Evolutionary conservation across 92 coral and sea anemone species (phyloP).

Genomic region (Paramuricea clavata): DNA sequence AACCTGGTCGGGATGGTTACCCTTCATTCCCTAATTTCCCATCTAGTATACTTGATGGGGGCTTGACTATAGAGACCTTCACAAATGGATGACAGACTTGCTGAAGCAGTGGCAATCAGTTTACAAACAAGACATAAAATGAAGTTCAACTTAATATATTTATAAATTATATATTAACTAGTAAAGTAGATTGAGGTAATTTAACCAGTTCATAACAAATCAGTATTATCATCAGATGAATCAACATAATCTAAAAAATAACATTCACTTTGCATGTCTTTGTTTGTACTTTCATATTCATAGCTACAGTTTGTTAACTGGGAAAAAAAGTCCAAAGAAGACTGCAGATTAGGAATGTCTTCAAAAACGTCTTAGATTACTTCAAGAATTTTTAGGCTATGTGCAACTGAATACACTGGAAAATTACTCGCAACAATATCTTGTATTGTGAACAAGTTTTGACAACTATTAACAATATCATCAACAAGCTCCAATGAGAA

Average conservation of each 20-base stretch:
- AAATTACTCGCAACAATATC: slow-evolving; percentile 46
- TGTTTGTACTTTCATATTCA: neutral
- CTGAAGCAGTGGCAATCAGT: too few species aligned
- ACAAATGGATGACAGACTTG: too few species aligned
- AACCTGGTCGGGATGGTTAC: slow-evolving; percentile 58
- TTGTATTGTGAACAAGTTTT: slow-evolving; percentile 49
- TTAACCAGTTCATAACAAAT: neutral
- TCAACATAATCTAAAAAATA: neutral
- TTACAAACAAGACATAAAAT: too few species aligned
- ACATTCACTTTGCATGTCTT: neutral
- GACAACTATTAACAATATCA: slow-evolving; percentile 47
- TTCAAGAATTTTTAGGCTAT: slow-evolving; percentile 57
- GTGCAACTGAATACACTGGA: slow-evolving; percentile 55
- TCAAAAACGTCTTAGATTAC: slow-evolving; percentile 54
- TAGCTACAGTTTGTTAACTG: neutral
- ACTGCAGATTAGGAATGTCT: slow-evolving; percentile 50
- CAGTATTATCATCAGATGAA: neutral
- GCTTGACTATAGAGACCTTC: too few species aligned
- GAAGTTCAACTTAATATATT: too few species aligned
- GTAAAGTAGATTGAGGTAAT: neutral
- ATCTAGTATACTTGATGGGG: slow-evolving; percentile 23
- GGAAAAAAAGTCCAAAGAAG: slow-evolving; percentile 26
- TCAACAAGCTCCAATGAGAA: slow-evolving; percentile 55
- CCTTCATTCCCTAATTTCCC: slow-evolving; percentile 63
- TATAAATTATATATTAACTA: slow-evolving; percentile 6